Base-by-base conservation (phyloP, 2,113 vertebrate genomes). In the Myiozetetes cayanensis region DNA sequence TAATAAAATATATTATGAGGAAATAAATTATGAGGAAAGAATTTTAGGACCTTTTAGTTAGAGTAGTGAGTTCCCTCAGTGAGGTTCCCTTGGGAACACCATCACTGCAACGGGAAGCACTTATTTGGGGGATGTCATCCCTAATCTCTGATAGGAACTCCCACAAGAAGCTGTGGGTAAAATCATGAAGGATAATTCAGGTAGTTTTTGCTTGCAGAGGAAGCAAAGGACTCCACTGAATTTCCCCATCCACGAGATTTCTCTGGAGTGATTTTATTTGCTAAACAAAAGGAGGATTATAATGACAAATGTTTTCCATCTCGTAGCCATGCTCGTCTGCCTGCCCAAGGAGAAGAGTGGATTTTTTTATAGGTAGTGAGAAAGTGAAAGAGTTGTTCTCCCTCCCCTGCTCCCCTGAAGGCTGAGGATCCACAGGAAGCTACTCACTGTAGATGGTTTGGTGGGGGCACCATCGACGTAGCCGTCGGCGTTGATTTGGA, bases 381-480 rank as follows among this genome's bases (percentile, higher is more conserved):
- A 79, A 80, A 63, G 6, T 23, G 55, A 46, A 77, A 82, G 6
- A 31, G 62, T 66, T 43, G 0, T 30, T 39, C n/a, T 71, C 27
- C 33, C 62, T 66, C 41, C 50, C 47, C 39, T 67, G 46, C 35
- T 76, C 68, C 90, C 30, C 2, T 27, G 70, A 23, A 43, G 66
- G 30, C 49, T 17, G 33, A 22, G 31, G 41, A 7, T 66, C 37
- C 24, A 8, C 9, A 37, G 41, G 31, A 23, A 76, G 52, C 21
- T 71, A 98, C 98, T 98, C 96, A 99, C 99, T 99, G 90, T 98
- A 97, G 91, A 98, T 96, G 83, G 97, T 97, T 92, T 97, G 98
- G n/a, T 96, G 91, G n/a, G 98, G 9, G 85, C 83, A 12, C 97
- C 98, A 6, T 94, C 97, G 37, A 97, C 41, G 1, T 90, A 97